phyloP scores from a whole-genome alignment of 2,113 vertebrate species.

The Nyctibius bracteatus region DNA sequence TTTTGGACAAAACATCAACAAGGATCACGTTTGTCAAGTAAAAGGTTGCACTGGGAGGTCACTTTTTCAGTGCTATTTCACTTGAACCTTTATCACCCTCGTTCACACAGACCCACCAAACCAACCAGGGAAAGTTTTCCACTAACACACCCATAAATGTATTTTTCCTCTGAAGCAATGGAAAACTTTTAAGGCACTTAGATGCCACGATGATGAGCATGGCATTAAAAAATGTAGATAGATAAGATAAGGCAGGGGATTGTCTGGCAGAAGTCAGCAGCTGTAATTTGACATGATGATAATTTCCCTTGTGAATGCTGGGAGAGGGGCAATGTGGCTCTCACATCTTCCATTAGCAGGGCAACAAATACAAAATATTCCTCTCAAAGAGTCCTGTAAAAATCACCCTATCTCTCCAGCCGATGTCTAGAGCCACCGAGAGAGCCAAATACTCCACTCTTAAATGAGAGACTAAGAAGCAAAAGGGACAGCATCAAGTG shows the following conservation, averaged over 20 bases:
- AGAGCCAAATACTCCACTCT: background rate
- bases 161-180: slow-evolving; percentile 27
- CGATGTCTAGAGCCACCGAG: background rate
- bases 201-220: slow-evolving; percentile 25
- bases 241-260: slow-evolving; percentile 37
- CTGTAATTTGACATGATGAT: slow-evolving; percentile 28
- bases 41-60: background rate
- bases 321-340: background rate
- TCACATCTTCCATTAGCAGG: slow-evolving; percentile 32
- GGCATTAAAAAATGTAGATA: slow-evolving; percentile 55
- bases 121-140: slow-evolving; percentile 1
- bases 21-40: background rate
- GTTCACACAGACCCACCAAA: background rate
- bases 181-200: slow-evolving; percentile 56
- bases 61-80: background rate
- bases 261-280: slow-evolving; percentile 32
- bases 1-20: background rate
- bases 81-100: background rate
- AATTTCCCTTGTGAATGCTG: background rate
- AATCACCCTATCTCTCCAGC: background rate
- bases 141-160: background rate
- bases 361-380: background rate
- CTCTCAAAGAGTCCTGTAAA: background rate
- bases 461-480: background rate
- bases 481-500: background rate